Evolutionary conservation across 1,140 invertebrate species (phyloP).

Genomic region (Penaeus indicus): DNA sequence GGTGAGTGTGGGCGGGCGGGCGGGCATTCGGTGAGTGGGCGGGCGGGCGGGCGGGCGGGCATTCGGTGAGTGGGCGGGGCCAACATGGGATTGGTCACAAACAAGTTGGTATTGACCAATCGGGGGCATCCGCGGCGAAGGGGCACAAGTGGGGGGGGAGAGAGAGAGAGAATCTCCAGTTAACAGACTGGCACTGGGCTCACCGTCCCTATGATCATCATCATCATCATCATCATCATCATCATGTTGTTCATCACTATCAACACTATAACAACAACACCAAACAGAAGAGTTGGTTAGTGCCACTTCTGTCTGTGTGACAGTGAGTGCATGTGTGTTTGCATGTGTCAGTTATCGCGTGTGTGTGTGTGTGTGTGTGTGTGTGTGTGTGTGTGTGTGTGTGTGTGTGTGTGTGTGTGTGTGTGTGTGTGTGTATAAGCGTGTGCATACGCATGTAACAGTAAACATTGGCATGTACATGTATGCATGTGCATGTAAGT

Average conservation of each 20-base stretch:
- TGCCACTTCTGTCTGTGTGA: too few species aligned
- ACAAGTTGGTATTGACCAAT: slow-evolving; percentile 66
- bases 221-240: slow-evolving; percentile 7
- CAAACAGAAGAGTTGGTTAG: too few species aligned
- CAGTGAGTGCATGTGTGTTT: too few species aligned
- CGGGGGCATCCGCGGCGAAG: slow-evolving; percentile 66
- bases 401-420: too few species aligned
- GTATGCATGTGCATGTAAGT: too few species aligned
- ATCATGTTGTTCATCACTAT: background rate
- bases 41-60: slow-evolving; percentile 70
- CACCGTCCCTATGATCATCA: slow-evolving; percentile 44
- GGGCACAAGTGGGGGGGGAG: slow-evolving; percentile 62
- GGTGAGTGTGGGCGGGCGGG: slow-evolving; percentile 69
- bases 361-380: too few species aligned
- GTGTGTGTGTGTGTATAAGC: too few species aligned
- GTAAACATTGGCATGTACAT: too few species aligned
- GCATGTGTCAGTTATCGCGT: too few species aligned
- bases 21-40: slow-evolving; percentile 68
- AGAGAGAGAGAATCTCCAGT: slow-evolving; percentile 46
- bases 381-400: too few species aligned
- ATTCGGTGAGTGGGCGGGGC: slow-evolving; percentile 68
- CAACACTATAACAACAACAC: too few species aligned
- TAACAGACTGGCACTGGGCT: slow-evolving; percentile 60
- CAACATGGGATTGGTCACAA: slow-evolving; percentile 67
- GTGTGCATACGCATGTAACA: too few species aligned